These are phyloP conservation scores for Ecdyonurus torrentis DNA, from an alignment of 2,888 invertebrate species.

Conservation along the genomic window DNA sequence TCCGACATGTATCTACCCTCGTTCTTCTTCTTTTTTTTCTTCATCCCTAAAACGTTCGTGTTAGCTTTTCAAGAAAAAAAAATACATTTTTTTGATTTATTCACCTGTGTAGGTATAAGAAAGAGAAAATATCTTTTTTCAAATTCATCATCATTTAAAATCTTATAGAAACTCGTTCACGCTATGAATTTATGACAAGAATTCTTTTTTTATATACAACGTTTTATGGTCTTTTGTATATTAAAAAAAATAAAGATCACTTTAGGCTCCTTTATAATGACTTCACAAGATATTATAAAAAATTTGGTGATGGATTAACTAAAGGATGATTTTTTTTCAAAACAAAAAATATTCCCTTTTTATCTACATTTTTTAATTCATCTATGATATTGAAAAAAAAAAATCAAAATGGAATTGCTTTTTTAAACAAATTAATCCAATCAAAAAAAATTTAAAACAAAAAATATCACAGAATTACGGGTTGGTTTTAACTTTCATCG, in stretches of 20 bases:
- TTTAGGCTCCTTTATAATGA: conserved; percentile 2
- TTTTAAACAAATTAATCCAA: too few species aligned
- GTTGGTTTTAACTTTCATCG: too few species aligned
- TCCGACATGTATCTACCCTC: background rate
- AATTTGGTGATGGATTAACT: too few species aligned
- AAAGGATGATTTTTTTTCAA: too few species aligned
- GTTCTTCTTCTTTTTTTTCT: background rate
- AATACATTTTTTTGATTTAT: background rate
- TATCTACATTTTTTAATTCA: too few species aligned
- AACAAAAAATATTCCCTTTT: too few species aligned
- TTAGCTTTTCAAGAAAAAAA: too few species aligned
- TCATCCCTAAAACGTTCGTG: background rate
- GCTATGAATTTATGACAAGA: background rate
- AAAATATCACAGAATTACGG: too few species aligned
- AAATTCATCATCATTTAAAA: background rate
- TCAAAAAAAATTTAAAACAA: too few species aligned
- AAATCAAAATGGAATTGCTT: too few species aligned
- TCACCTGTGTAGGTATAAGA: too few species aligned
- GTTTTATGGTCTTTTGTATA: background rate
- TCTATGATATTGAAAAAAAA: too few species aligned
- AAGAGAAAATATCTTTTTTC: background rate
- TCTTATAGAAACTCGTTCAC: background rate
- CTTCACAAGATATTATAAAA: background rate
- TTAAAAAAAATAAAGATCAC: background rate
- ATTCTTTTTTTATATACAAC: background rate